Conservation (phyloP, 2,888 invertebrate species). For the Hyles lineata region DNA sequence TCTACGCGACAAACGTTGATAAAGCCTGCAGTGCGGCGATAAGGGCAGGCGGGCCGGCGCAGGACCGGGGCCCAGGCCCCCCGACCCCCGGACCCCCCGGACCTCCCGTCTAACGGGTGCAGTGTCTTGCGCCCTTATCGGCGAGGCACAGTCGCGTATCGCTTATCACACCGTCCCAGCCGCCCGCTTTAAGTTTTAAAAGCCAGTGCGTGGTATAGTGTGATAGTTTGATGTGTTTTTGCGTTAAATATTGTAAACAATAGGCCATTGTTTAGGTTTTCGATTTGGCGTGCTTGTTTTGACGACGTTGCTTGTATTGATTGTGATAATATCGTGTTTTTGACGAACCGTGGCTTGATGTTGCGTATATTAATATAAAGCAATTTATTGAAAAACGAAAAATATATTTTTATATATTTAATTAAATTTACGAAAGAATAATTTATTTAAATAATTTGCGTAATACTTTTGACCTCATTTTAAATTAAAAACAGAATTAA, state of each 20-base stretch:
- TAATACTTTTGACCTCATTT: neutral
- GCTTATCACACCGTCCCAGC: slow-evolving; percentile 55
- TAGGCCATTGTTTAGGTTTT: slow-evolving; percentile 28
- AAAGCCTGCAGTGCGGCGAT: slow-evolving; percentile 30
- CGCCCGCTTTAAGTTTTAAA: slow-evolving; percentile 46
- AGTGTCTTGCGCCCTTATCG: slow-evolving; percentile 54
- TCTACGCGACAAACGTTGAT: slow-evolving; percentile 13
- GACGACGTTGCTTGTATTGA: neutral
- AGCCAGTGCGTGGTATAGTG: slow-evolving; percentile 37
- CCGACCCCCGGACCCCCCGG: too few species aligned
- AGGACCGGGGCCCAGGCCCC: slow-evolving; percentile 15
- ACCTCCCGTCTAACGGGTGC: slow-evolving; percentile 32
- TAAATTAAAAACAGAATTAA: neutral
- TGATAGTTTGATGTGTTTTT: slow-evolving; percentile 32
- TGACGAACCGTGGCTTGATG: too few species aligned
- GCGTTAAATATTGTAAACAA: slow-evolving; percentile 19
- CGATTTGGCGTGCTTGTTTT: neutral
- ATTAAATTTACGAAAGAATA: too few species aligned
- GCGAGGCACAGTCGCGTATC: slow-evolving; percentile 64
- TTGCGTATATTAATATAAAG: too few species aligned
- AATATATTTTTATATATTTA: too few species aligned
- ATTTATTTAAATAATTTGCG: too few species aligned
- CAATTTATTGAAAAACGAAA: too few species aligned
- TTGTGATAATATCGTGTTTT: neutral
- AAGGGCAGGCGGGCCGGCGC: slow-evolving; percentile 31